Conservation (phyloP, 2,888 invertebrate genomes). For the Trimorus sp. region DNA sequence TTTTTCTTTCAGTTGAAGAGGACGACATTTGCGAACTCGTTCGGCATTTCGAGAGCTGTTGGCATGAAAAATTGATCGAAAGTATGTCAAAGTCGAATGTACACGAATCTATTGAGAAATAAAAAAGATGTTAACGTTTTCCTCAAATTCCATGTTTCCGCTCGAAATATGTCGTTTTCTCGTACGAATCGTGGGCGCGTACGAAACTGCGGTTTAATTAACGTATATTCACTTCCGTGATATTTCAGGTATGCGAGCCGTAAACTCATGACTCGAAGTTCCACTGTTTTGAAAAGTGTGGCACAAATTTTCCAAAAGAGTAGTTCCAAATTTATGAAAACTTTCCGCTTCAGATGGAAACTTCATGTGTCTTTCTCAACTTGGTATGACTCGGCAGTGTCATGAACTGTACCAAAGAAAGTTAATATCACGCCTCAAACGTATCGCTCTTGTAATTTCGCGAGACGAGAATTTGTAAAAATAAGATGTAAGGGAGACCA, state of each 20-base stretch:
- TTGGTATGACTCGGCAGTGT: conserved; percentile 46
- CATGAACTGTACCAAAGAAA: conserved; percentile 48
- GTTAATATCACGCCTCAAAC: conserved; percentile 45
- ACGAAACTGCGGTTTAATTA: conserved; percentile 5
- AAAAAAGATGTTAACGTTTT: not conserved
- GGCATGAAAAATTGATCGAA: conserved; percentile 29
- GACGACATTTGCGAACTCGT: conserved; percentile 33
- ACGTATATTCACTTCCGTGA: not conserved
- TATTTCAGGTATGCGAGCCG: conserved; percentile 15
- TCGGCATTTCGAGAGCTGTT: conserved; percentile 30
- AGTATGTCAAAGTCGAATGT: conserved; percentile 22
- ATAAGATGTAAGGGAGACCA: conserved; percentile 10
- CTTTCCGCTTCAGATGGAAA: conserved; percentile 47
- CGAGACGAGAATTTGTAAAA: conserved; percentile 47
- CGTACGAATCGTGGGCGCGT: not conserved
- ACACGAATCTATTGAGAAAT: conserved; percentile 27
- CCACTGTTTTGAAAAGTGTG: conserved; percentile 37
- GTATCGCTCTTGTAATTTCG: conserved; percentile 47
- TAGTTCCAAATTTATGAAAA: conserved; percentile 53
- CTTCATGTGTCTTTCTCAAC: conserved; percentile 50
- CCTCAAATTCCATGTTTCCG: not conserved
- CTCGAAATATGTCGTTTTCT: conserved; percentile 1
- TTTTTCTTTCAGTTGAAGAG: conserved; percentile 16
- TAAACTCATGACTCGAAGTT: conserved; percentile 25
- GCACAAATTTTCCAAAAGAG: conserved; percentile 39